Conservation (phyloP, 1,140 invertebrate genomes). For the Lasioglossum albipes region DNA sequence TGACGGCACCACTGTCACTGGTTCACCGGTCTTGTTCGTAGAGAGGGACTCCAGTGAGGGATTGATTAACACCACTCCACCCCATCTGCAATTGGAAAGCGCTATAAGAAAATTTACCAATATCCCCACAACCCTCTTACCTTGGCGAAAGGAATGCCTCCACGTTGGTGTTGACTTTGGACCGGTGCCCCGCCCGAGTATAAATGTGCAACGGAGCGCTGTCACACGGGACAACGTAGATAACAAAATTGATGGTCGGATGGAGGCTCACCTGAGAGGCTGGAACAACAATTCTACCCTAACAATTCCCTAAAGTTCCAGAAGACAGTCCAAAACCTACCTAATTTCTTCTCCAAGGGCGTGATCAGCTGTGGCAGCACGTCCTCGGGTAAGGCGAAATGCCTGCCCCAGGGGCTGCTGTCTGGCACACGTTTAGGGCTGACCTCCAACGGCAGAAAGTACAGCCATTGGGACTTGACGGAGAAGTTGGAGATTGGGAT, state of each 20-base stretch:
- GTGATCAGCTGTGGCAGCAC: constrained; percentile 87
- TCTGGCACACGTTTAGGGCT: constrained; percentile 82
- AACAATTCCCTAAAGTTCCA: too few relatives aligned
- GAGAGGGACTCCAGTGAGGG: constrained; percentile 82
- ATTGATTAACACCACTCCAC: constrained; percentile 89
- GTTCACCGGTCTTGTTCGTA: constrained; percentile 64
- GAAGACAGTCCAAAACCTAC: constrained; percentile 68
- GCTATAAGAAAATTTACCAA: too few relatives aligned
- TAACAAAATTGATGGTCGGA: constrained; percentile 91
- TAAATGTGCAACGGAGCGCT: constrained; percentile 88
- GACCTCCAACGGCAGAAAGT: constrained; percentile 89
- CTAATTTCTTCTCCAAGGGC: constrained; percentile 91
- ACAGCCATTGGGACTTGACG: constrained; percentile 93
- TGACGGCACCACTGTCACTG: constrained; percentile 79
- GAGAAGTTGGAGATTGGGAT: constrained; percentile 86
- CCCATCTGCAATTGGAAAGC: constrained; percentile 84
- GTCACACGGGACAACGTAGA: constrained; percentile 89
- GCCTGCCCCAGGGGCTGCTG: constrained; percentile 76
- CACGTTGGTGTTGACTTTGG: constrained; percentile 66
- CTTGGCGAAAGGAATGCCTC: constrained; percentile 86
- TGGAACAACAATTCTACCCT: constrained; percentile 50
- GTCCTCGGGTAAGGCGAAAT: constrained; percentile 84
- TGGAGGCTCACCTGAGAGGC: constrained; percentile 89
- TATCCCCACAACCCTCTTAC: constrained; percentile 41
- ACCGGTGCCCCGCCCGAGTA: constrained; percentile 75